Evolutionary conservation across 2,113 vertebrate species (phyloP), one percentile per base, ranked within the genome.

Genomic region (Calidris pugnax): DNA sequence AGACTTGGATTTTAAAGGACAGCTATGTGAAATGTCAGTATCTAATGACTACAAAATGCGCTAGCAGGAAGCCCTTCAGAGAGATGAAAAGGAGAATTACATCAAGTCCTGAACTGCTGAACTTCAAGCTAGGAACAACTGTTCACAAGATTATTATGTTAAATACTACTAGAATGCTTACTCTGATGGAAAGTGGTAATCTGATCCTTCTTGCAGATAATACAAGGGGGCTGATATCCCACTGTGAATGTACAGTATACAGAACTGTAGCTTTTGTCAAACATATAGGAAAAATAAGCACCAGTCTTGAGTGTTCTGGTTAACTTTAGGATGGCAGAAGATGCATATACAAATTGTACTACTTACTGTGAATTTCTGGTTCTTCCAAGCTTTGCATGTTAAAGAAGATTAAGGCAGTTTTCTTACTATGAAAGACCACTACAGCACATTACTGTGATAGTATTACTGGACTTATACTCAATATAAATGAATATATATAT

Each of bases 11-110:
- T 99, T 99, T 97, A 99, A 99, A 98, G 99, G 99, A 87, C 99
- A 99, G 98, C 98, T 99, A 62, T 99, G 99, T 81, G 99, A 99
- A 98, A 98, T 98, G 41, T 99, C 99, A 63, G 98, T 99, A 95
- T 98, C 98, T 96, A 99, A 99, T 62, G 99, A 99, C 98, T 99
- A 99, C 98, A 99, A 99, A 98, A 99, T 99, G 99, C 99, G 99
- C 85, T 99, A 99, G 63, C 96, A 96, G 90, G 96, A 96, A 64
- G 83, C 86, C 66, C 68, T 55, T 27, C 51, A 45, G 74, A 73
- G 60, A 60, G 69, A 87, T 30, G 53, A 55, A 94, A 92, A 55
- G 26, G 94, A 85, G 91, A 87, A 92, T 94, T 93, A 83, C 56
- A 71, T 91, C 86, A 86, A 94, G 88, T 95, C 96, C 91, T 83